phyloP scores from a whole-genome alignment of 2,797 vertebrate genomes.

The Epinephelus malabaricus region DNA sequence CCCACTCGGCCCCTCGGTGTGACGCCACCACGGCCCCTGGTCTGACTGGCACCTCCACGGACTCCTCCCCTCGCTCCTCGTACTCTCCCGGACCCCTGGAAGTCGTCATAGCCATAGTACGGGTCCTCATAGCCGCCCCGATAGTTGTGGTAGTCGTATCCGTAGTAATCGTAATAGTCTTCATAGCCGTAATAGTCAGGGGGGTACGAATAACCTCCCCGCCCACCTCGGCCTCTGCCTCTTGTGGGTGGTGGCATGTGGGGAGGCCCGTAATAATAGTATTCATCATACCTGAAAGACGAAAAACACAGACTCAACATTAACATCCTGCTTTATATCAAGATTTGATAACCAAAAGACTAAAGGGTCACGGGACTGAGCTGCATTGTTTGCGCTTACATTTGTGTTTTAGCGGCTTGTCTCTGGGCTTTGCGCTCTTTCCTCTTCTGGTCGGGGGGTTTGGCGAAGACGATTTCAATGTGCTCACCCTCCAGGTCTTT shows the following conservation, averaged over 20 bases:
- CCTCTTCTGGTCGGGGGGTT: conserved; percentile 99
- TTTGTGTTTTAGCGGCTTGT: conserved; percentile 98
- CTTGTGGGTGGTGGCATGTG: conserved; percentile 97
- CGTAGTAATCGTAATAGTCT: conserved; percentile 99
- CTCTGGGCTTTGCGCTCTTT: conserved; percentile 99
- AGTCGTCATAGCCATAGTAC: conserved; percentile 99
- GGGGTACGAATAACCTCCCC: conserved; percentile 96
- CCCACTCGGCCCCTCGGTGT: conserved; percentile 90
- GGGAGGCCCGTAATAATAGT: conserved; percentile 98
- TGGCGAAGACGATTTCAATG: conserved; percentile 99
- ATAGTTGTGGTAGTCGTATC: conserved; percentile 99
- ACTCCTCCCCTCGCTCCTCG: conserved; percentile 91
- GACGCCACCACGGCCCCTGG: conserved; percentile 85
- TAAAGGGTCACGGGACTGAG: background rate
- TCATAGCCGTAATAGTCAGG: conserved; percentile 98
- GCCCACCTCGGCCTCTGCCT: conserved; percentile 93
- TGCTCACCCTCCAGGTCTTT: conserved; percentile 98
- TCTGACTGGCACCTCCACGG: conserved; percentile 90
- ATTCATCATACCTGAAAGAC: conserved; percentile 95
- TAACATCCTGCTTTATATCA: background rate
- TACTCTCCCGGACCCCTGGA: conserved; percentile 95
- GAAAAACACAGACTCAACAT: conserved; percentile 8
- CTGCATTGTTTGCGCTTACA: conserved; percentile 86
- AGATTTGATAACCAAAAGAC: background rate
- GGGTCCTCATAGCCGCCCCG: conserved; percentile 99